phyloP scores from a whole-genome alignment of 2,888 invertebrate species.

The Frankliniella intonsa region DNA sequence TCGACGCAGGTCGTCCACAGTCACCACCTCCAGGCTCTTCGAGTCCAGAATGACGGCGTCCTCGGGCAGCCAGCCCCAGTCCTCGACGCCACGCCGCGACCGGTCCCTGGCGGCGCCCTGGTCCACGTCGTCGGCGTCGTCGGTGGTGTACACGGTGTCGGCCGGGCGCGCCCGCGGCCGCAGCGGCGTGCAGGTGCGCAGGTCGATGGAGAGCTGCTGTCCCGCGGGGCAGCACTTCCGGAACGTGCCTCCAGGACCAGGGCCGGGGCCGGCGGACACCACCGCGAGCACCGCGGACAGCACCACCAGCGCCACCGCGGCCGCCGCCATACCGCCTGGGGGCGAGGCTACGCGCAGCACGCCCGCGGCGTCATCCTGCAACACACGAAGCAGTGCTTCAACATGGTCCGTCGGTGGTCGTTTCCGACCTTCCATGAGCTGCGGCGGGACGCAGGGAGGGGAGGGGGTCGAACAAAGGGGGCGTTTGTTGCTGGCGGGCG shows the following conservation, averaged over 20 bases:
- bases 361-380: no score
- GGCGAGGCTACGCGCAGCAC: no score
- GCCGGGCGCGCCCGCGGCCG: neutral
- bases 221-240: slow-evolving; percentile 1
- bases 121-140: neutral
- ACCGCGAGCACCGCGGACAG: neutral
- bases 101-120: neutral
- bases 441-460: no score
- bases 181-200: neutral
- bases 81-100: neutral
- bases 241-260: neutral
- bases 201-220: neutral
- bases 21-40: neutral
- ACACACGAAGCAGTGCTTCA: no score
- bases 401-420: no score
- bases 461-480: no score
- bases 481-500: no score
- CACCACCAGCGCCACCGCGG: neutral
- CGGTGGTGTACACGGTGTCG: neutral
- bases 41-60: neutral
- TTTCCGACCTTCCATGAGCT: no score
- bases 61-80: slow-evolving; percentile 12
- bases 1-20: neutral
- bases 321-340: neutral
- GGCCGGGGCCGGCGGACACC: neutral